Conservation (phyloP, 1,140 invertebrate genomes). For the Nomia melanderi region DNA sequence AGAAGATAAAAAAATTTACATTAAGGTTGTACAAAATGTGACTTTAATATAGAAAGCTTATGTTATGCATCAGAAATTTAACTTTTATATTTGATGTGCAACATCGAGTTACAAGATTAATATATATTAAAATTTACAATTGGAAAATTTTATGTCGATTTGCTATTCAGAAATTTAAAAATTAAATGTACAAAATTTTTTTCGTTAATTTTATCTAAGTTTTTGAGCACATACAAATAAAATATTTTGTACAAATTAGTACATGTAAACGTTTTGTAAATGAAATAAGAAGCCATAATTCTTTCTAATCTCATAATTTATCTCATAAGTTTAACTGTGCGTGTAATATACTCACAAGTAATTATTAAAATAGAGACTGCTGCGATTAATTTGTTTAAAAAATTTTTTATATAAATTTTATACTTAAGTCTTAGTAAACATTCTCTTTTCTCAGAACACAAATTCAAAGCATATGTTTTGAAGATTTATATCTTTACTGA, state of each 20-base stretch:
- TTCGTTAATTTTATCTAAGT: constrained; percentile 10
- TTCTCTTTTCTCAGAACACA: not conserved
- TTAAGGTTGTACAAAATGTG: constrained; percentile 62
- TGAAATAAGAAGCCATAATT: constrained; percentile 50
- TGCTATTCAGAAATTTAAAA: constrained; percentile 14
- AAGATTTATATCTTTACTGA: constrained; percentile 16
- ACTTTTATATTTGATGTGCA: constrained; percentile 7
- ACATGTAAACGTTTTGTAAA: constrained; percentile 40
- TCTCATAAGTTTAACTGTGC: constrained; percentile 13
- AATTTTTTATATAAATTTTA: constrained; percentile 27
- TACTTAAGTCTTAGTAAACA: not conserved
- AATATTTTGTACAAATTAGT: constrained; percentile 45
- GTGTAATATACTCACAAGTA: constrained; percentile 29
- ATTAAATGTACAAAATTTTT: not conserved
- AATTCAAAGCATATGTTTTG: constrained; percentile 26
- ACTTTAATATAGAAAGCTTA: constrained; percentile 29
- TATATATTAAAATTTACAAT: constrained; percentile 15
- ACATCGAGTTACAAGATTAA: constrained; percentile 8
- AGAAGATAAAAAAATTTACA: constrained; percentile 29
- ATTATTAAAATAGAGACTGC: constrained; percentile 35
- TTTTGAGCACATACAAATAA: constrained; percentile 17
- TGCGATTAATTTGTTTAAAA: constrained; percentile 25
- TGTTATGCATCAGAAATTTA: constrained; percentile 44
- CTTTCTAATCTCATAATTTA: constrained; percentile 47
- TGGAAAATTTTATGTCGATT: constrained; percentile 17